These are phyloP conservation scores for Zaprionus taronus DNA, from an alignment of 1,140 invertebrate genomes.

Conservation along the genomic window DNA sequence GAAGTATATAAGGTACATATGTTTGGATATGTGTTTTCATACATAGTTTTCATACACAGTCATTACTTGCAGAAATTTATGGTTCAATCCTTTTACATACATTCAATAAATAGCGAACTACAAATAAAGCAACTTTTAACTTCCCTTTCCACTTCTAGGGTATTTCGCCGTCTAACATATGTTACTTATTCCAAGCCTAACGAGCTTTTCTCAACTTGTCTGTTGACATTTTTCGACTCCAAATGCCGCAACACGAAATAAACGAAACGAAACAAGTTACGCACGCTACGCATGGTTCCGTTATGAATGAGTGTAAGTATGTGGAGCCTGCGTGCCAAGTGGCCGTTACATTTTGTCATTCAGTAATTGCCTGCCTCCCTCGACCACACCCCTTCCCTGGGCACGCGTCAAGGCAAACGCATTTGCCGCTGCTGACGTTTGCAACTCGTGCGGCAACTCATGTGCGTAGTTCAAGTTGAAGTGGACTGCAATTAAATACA, in stretches of 20 bases:
- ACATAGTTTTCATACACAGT: too few relatives aligned
- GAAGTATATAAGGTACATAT: not conserved
- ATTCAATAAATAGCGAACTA: not conserved
- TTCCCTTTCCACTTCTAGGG: not conserved
- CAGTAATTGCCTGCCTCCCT: constrained; percentile 17
- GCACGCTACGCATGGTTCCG: constrained; percentile 71
- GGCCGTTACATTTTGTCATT: constrained; percentile 33
- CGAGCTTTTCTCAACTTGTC: constrained; percentile 4
- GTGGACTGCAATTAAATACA: constrained; percentile 20
- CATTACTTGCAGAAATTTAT: too few relatives aligned
- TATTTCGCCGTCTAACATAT: not conserved
- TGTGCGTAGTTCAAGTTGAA: constrained; percentile 43
- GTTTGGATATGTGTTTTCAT: too few relatives aligned
- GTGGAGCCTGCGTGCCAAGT: constrained; percentile 19
- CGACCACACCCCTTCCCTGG: not conserved
- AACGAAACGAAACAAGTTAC: constrained; percentile 66
- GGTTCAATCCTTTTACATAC: too few relatives aligned
- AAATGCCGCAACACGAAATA: not conserved
- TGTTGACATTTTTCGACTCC: constrained; percentile 58
- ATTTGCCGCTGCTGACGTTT: not conserved
- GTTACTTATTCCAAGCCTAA: not conserved
- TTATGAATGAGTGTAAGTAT: constrained; percentile 47
- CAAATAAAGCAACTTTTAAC: not conserved
- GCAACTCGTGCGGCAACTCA: constrained; percentile 28
- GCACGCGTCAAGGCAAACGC: constrained; percentile 21